phyloP scores from a whole-genome alignment of 2,113 vertebrate species.

The Peromyscus polionotus region DNA sequence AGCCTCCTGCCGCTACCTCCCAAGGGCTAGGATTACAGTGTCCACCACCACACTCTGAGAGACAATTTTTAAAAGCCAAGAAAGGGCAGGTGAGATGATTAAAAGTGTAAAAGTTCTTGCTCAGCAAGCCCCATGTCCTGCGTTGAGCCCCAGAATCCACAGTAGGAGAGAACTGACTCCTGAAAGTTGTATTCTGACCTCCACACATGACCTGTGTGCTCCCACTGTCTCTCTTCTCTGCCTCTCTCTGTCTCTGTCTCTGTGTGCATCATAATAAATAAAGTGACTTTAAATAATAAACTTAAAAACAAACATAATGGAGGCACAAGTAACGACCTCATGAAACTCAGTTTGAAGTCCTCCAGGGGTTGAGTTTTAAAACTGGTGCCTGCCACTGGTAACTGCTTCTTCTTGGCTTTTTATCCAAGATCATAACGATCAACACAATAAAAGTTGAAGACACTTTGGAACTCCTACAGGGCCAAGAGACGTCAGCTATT shows the following conservation, averaged over 20 bases:
- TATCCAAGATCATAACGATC: not conserved
- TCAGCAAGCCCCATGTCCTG: not conserved
- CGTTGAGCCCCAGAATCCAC: not conserved
- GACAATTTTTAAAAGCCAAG: not conserved
- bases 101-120: no score
- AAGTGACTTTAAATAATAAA: not conserved
- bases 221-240: not conserved
- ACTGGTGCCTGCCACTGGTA: no score
- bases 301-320: not conserved
- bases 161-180: not conserved
- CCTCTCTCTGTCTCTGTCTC: not conserved
- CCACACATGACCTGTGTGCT: not conserved
- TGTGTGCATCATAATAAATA: not conserved
- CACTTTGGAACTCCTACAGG: not conserved
- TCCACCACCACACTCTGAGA: not conserved
- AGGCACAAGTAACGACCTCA: not conserved
- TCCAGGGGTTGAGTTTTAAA: not conserved
- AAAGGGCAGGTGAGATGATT: not conserved
- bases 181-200: not conserved
- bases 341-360: not conserved
- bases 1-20: not conserved
- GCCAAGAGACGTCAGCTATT: not conserved
- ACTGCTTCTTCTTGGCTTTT: not conserved
- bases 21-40: not conserved
- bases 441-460: not conserved